These are phyloP conservation scores for Oikopleura dioica DNA, from an alignment of 23 tunicate genomes.

Conservation along the genomic window DNA sequence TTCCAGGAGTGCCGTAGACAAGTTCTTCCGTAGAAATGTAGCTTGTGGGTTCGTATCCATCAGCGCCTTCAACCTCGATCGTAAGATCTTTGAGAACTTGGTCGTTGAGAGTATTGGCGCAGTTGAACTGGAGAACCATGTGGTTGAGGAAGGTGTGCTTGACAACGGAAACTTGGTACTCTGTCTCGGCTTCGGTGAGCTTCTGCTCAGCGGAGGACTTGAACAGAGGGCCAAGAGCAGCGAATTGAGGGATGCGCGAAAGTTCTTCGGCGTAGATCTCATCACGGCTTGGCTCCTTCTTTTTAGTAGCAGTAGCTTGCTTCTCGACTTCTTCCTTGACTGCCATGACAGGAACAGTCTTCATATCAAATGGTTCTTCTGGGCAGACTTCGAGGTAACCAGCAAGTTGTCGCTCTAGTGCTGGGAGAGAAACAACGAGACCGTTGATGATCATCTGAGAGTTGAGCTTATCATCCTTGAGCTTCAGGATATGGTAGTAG, in stretches of 20 bases:
- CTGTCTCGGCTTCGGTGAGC: slow-evolving; percentile 78
- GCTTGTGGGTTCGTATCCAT: slow-evolving; percentile 35
- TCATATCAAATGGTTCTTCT: slow-evolving; percentile 71
- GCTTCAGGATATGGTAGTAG: slow-evolving; percentile 40
- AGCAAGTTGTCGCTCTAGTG: slow-evolving; percentile 54
- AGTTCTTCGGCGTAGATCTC: slow-evolving; percentile 34
- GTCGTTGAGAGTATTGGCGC: slow-evolving; percentile 87
- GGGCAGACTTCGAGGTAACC: slow-evolving; percentile 27
- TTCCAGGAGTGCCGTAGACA: slow-evolving; percentile 39
- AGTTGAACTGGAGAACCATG: slow-evolving; percentile 72
- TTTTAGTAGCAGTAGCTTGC: not conserved
- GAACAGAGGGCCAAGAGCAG: slow-evolving; percentile 48
- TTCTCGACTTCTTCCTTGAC: not conserved
- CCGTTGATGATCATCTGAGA: slow-evolving; percentile 62
- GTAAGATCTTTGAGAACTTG: slow-evolving; percentile 66
- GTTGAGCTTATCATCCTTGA: slow-evolving; percentile 38
- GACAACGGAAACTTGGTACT: slow-evolving; percentile 45
- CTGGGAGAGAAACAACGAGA: slow-evolving; percentile 52
- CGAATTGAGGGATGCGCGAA: slow-evolving; percentile 45
- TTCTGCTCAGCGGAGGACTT: slow-evolving; percentile 56
- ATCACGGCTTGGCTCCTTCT: not conserved
- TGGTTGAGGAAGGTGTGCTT: slow-evolving; percentile 76
- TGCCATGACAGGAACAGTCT: slow-evolving; percentile 46
- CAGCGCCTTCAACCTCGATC: slow-evolving; percentile 58
- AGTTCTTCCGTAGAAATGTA: slow-evolving; percentile 65